Base-by-base conservation (phyloP, 2,888 invertebrate genomes). In the Laspeyria flexula region DNA sequence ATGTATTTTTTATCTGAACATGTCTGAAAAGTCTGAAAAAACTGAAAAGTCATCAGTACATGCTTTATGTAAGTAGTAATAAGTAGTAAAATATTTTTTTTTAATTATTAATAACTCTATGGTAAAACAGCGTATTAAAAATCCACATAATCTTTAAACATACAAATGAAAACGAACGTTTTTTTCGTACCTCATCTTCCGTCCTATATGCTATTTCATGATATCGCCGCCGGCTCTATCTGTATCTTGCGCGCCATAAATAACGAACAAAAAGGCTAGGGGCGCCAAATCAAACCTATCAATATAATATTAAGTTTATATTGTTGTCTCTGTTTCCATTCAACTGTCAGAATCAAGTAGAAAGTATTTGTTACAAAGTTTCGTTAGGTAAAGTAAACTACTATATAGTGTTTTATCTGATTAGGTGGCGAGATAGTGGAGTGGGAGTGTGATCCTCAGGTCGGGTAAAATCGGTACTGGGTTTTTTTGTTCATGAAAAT, bases 161-260 rank as follows among this genome's bases (percentile, higher is more conserved):
- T 70, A 68, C 76, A 86, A 86, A 86, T 84, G 85, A 85, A 82
- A 81, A 71, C 71, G 74, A 80, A 77, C 76, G 77, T 86, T 90
- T 90, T 25, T 85, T 89, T 90, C 85, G 86, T 83, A 86, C 88
- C 88, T 89, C 90, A 88, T 90, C 84, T 85, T 86, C 79, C 84
- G 79, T 85, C 81, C 88, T 88, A 88, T 88, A 89, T 88, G 88
- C 88, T 92, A 91, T 92, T 92, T 91, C 91, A 92, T 88, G 90
- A 86, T 87, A 89, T 84, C 84, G 88, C 88, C 85, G 80, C 74
- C 63, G 74, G 86, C 81, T 81, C 79, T 85, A 86, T 85, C 90
- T 85, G 85, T 91, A 92, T 91, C 91, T 85, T 75, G 66, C 55
- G 60, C 55, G 76, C 86, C 85, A 92, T 92, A 90, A 92, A 92